Conservation (phyloP, 2,888 invertebrate genomes). For the Euspilapteryx auroguttella region DNA sequence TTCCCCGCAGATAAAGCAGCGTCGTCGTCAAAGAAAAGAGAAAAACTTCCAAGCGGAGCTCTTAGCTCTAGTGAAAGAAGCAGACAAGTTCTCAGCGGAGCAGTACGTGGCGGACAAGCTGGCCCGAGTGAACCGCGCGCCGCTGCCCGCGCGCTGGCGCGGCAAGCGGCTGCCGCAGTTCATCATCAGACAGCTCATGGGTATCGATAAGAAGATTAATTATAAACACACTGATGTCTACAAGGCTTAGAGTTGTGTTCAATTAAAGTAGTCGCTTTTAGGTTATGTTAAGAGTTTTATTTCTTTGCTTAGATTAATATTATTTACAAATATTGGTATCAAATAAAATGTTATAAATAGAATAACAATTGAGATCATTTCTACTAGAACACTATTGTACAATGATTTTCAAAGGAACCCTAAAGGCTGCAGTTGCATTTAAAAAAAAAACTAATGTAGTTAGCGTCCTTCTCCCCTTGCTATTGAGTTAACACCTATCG, state of each 20-base stretch:
- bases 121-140: conserved; percentile 60
- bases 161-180: conserved; percentile 69
- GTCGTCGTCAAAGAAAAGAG: conserved; percentile 73
- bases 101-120: conserved; percentile 69
- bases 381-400: too few relatives aligned
- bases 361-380: too few relatives aligned
- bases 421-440: too few relatives aligned
- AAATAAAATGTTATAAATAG: too few relatives aligned
- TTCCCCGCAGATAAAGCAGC: conserved; percentile 62
- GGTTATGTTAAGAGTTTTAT: too few relatives aligned
- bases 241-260: conserved; percentile 22
- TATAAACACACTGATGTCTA: conserved; percentile 49
- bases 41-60: conserved; percentile 75
- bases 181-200: conserved; percentile 67
- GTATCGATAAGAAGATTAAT: conserved; percentile 58
- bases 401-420: too few relatives aligned
- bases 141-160: conserved; percentile 58
- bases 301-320: too few relatives aligned
- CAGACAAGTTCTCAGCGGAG: conserved; percentile 76
- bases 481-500: too few relatives aligned
- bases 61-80: conserved; percentile 68
- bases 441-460: too few relatives aligned
- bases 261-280: conserved; percentile 7
- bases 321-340: too few relatives aligned
- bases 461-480: too few relatives aligned